Evolutionary conservation across 2,797 vertebrate genomes (phyloP).

Genomic region (Enteromius fasciolatus): DNA sequence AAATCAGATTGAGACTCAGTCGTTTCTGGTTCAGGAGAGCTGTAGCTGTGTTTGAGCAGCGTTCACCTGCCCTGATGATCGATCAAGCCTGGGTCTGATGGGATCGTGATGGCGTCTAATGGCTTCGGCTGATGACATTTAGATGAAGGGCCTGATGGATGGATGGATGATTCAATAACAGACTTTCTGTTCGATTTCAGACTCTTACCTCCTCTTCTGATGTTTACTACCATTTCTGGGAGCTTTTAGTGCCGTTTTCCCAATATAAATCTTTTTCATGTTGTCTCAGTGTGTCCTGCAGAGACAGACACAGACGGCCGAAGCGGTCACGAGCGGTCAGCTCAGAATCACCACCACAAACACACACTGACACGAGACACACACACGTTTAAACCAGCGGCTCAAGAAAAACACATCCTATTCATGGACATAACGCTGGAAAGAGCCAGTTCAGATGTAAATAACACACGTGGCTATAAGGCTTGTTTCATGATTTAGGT

Average conservation of each 20-base stretch:
- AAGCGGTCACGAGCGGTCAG: neutral
- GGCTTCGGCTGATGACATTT: constrained; percentile 15
- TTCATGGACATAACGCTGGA: too few species aligned
- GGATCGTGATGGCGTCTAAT: neutral
- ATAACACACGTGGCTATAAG: neutral
- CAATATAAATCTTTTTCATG: constrained; percentile 85
- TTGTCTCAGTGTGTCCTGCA: constrained; percentile 73
- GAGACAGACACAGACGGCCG: constrained; percentile 57
- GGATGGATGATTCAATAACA: neutral
- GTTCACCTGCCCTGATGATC: neutral
- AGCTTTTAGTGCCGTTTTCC: constrained; percentile 80
- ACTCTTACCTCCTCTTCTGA: constrained; percentile 80
- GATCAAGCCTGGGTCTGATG: neutral
- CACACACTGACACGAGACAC: neutral
- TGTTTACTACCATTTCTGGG: constrained; percentile 81
- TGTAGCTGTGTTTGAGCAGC: neutral
- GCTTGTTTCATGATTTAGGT: neutral
- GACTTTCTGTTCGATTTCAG: constrained; percentile 27
- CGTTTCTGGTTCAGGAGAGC: neutral
- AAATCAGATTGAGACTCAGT: neutral
- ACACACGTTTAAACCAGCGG: neutral
- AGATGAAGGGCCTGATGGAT: constrained; percentile 7
- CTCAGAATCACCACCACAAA: neutral
- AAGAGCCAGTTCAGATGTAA: too few species aligned
- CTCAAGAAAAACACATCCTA: too few species aligned